Evolutionary conservation across 1,140 invertebrate genomes (phyloP).

Genomic region (Drosophila quadrilineata): DNA sequence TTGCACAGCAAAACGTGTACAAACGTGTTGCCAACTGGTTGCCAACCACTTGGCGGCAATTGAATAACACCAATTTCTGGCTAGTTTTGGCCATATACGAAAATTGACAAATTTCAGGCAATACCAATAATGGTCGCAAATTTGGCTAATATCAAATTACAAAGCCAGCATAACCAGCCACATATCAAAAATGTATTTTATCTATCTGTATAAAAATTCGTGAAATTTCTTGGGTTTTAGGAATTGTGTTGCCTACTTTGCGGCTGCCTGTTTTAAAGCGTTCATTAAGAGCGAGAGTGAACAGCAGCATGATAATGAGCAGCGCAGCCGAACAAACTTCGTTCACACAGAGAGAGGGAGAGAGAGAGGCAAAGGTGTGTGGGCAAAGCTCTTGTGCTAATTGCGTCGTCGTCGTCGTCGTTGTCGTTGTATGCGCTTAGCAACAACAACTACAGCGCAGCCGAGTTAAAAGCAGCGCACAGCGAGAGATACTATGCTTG

Average conservation of each 20-base stretch:
- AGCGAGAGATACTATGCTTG: conserved; percentile 16
- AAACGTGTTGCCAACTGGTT: conserved; percentile 36
- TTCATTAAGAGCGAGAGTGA: neutral
- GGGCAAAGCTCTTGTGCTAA: conserved; percentile 32
- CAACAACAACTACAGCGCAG: conserved; percentile 6
- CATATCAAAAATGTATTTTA: too few relatives aligned
- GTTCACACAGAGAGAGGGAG: too few relatives aligned
- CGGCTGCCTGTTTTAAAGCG: conserved; percentile 39
- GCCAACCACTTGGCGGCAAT: conserved; percentile 14
- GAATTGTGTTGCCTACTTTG: conserved; percentile 42
- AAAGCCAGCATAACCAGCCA: too few relatives aligned
- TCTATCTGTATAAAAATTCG: neutral
- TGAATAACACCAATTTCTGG: conserved; percentile 2
- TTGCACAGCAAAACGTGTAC: conserved; percentile 33
- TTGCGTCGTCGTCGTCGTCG: too few relatives aligned
- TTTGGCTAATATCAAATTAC: too few relatives aligned
- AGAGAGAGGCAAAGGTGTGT: neutral
- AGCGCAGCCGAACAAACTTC: too few relatives aligned
- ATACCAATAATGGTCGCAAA: neutral
- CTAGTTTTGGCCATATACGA: conserved; percentile 2
- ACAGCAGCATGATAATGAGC: neutral
- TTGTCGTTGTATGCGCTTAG: conserved; percentile 18
- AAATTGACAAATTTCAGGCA: conserved; percentile 11
- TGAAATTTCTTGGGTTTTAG: neutral
- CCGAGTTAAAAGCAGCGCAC: neutral